Evolutionary conservation across 2,888 invertebrate genomes (phyloP).

Genomic region (Coenonympha glycerion): DNA sequence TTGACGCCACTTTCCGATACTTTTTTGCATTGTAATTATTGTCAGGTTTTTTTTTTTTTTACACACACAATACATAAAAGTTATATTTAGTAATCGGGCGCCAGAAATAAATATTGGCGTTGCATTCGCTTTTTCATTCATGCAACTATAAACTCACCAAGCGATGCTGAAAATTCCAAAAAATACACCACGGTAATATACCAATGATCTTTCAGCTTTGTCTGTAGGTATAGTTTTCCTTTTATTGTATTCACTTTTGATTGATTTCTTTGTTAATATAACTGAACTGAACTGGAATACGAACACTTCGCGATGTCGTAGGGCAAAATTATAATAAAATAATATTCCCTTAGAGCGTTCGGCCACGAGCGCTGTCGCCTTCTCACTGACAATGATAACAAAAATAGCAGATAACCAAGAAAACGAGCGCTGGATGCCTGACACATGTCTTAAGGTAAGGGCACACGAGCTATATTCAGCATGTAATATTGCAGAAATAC

Average conservation of each 20-base stretch:
- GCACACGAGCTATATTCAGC: neutral
- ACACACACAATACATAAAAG: neutral
- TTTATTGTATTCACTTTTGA: neutral
- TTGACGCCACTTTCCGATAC: no score
- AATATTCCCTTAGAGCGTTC: slow-evolving; percentile 34
- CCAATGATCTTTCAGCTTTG: neutral
- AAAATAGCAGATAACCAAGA: slow-evolving; percentile 53
- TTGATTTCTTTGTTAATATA: neutral
- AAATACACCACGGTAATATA: slow-evolving; percentile 18
- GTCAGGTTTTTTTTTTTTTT: neutral
- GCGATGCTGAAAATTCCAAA: slow-evolving; percentile 8
- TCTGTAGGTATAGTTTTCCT: neutral
- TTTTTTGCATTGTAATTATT: no score
- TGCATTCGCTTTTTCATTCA: slow-evolving; percentile 27
- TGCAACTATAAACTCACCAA: slow-evolving; percentile 7
- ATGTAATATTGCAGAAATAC: neutral
- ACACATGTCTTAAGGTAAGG: slow-evolving; percentile 25
- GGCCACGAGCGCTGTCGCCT: slow-evolving; percentile 40
- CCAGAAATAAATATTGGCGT: slow-evolving; percentile 52
- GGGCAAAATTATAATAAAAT: slow-evolving; percentile 12
- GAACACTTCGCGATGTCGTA: slow-evolving; percentile 8
- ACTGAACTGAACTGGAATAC: slow-evolving; percentile 1
- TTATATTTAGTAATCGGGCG: slow-evolving; percentile 30
- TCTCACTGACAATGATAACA: slow-evolving; percentile 40
- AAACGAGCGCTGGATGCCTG: slow-evolving; percentile 38